Evolutionary conservation across 2,888 invertebrate species (phyloP).

Genomic region (Gastracanthus pulcherrimus): DNA sequence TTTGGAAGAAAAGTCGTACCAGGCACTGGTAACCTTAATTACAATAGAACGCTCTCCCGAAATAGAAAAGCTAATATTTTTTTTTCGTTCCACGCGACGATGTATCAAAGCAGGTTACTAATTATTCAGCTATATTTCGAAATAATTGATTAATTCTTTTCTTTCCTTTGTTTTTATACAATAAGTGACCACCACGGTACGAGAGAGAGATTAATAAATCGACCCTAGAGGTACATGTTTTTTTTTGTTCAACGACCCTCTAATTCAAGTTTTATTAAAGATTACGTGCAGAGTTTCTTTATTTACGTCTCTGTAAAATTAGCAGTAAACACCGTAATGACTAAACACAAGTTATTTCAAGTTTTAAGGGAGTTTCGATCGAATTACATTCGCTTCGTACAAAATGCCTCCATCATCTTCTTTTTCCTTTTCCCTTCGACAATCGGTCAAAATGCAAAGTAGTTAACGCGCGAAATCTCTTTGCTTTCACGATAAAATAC

Average conservation of each 20-base stretch:
- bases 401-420: constrained; percentile 6
- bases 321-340: constrained; percentile 52
- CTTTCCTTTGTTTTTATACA: constrained; percentile 41
- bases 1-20: constrained; percentile 58
- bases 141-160: constrained; percentile 51
- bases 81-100: constrained; percentile 55
- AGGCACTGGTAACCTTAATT: constrained; percentile 58
- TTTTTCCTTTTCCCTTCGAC: background rate
- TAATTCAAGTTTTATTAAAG: constrained; percentile 31
- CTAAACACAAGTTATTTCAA: constrained; percentile 46
- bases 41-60: constrained; percentile 52
- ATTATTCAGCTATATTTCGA: constrained; percentile 52
- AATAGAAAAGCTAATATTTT: constrained; percentile 57
- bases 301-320: constrained; percentile 51
- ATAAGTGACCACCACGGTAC: constrained; percentile 47
- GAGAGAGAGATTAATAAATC: constrained; percentile 48
- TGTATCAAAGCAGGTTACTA: constrained; percentile 60
- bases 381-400: constrained; percentile 21
- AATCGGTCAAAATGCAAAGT: constrained; percentile 48
- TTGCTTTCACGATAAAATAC: constrained; percentile 59
- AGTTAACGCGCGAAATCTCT: constrained; percentile 25
- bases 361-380: constrained; percentile 29
- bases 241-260: constrained; percentile 13
- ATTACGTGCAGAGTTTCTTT: constrained; percentile 30
- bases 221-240: constrained; percentile 26